phyloP scores from a whole-genome alignment of 2,797 vertebrate species.

The Loris lydekkerianus region DNA sequence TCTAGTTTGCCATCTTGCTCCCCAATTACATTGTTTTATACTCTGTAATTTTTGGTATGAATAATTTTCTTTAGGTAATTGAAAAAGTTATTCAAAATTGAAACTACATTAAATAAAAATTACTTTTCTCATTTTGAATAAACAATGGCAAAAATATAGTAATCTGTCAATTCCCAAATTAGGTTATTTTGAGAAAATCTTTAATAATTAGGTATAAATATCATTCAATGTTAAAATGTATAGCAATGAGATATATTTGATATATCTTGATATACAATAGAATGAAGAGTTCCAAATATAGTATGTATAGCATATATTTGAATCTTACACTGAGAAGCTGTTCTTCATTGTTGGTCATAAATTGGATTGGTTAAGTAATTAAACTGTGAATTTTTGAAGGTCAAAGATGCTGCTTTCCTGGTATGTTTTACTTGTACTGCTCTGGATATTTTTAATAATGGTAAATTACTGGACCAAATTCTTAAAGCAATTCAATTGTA shows the following conservation, averaged over 20 bases:
- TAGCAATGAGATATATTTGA: background rate
- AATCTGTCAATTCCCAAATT: background rate
- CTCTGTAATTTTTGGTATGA: background rate
- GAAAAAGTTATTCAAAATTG: conserved; percentile 23
- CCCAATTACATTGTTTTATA: background rate
- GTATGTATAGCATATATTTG: background rate
- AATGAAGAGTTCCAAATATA: background rate
- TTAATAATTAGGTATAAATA: background rate
- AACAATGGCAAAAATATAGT: background rate
- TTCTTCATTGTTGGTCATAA: conserved; percentile 68
- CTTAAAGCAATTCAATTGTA: conserved; percentile 79
- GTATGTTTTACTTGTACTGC: conserved; percentile 63
- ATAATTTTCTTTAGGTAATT: background rate
- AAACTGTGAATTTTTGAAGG: conserved; percentile 74
- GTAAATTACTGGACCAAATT: conserved; percentile 56
- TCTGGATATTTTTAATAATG: conserved; percentile 66
- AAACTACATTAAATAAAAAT: conserved; percentile 35
- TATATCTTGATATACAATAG: background rate
- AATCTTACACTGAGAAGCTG: background rate
- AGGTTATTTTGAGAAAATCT: conserved; percentile 49
- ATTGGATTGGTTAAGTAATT: conserved; percentile 71
- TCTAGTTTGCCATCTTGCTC: too few relatives aligned
- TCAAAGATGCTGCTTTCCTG: conserved; percentile 70
- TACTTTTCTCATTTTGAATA: background rate
- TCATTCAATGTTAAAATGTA: background rate